phyloP scores from a whole-genome alignment of 1,140 invertebrate species.

The Drosophila gunungcola region DNA sequence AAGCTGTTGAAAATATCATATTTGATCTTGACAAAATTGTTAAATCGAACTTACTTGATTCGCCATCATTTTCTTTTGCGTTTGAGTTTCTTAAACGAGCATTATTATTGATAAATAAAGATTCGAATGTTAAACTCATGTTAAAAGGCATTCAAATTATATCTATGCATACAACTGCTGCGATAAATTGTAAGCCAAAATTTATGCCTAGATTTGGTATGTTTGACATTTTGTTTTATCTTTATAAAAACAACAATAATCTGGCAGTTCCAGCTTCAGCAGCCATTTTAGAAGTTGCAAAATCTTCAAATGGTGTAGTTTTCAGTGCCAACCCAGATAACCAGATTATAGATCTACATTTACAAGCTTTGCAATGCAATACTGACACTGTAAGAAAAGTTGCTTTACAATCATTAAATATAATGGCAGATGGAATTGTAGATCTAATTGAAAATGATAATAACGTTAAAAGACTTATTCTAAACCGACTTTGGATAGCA shows the following conservation, averaged over 20 bases:
- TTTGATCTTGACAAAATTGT: conserved; percentile 32
- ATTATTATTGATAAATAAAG: conserved; percentile 85
- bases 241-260: conserved; percentile 90
- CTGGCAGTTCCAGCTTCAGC: conserved; percentile 91
- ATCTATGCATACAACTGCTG: conserved; percentile 87
- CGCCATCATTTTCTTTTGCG: conserved; percentile 91
- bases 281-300: conserved; percentile 91
- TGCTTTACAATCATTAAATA: conserved; percentile 89
- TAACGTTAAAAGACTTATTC: conserved; percentile 86
- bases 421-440: conserved; percentile 88
- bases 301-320: conserved; percentile 88
- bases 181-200: conserved; percentile 87
- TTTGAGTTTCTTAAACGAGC: conserved; percentile 92
- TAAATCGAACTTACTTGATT: conserved; percentile 47
- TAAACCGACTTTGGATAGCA: conserved; percentile 91
- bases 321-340: conserved; percentile 87
- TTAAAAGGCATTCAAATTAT: conserved; percentile 88
- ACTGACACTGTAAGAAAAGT: conserved; percentile 91
- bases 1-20: conserved; percentile 22
- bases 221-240: conserved; percentile 91
- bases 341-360: conserved; percentile 91
- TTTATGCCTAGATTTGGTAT: conserved; percentile 93
- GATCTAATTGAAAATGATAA: conserved; percentile 87
- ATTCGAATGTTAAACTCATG: conserved; percentile 87
- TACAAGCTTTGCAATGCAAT: conserved; percentile 90